Evolutionary conservation across 2,888 invertebrate genomes (phyloP).

Genomic region (Poecilobothrus nobilitatus): DNA sequence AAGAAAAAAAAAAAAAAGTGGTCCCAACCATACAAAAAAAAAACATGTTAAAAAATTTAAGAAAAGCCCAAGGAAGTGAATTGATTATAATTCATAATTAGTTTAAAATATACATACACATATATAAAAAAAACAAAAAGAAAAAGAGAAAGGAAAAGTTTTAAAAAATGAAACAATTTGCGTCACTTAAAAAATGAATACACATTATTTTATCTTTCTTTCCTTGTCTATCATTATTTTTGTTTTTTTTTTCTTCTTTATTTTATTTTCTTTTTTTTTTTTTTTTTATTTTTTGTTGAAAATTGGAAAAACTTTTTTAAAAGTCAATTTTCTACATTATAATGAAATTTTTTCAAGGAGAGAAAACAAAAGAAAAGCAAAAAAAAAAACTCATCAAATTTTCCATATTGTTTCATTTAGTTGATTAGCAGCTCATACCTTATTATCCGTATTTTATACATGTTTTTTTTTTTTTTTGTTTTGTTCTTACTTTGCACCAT

Average conservation of each 20-base stretch:
- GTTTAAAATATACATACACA: not conserved
- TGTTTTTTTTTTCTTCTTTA: not conserved
- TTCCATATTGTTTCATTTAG: slow-evolving; percentile 6
- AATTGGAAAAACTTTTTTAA: slow-evolving; percentile 3
- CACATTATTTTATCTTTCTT: not conserved
- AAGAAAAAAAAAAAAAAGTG: no score
- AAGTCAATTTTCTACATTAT: slow-evolving; percentile 6
- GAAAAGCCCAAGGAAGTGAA: not conserved
- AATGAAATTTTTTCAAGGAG: not conserved
- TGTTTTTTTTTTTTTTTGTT: not conserved
- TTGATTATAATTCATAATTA: slow-evolving; percentile 6
- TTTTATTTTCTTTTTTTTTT: not conserved
- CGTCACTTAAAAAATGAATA: not conserved
- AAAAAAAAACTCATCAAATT: not conserved
- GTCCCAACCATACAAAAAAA: no score
- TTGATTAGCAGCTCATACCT: slow-evolving; percentile 4
- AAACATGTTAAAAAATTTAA: no score
- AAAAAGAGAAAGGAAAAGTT: no score
- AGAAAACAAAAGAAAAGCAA: not conserved
- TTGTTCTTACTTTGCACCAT: not conserved
- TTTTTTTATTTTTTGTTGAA: not conserved
- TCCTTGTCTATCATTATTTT: not conserved
- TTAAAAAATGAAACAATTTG: not conserved
- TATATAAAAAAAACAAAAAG: no score
- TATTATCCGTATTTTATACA: not conserved